Evolutionary conservation across 37 sponge, comb jelly and placozoan species (phyloP).

Genomic region (Chondrilla cf. caribensis): DNA sequence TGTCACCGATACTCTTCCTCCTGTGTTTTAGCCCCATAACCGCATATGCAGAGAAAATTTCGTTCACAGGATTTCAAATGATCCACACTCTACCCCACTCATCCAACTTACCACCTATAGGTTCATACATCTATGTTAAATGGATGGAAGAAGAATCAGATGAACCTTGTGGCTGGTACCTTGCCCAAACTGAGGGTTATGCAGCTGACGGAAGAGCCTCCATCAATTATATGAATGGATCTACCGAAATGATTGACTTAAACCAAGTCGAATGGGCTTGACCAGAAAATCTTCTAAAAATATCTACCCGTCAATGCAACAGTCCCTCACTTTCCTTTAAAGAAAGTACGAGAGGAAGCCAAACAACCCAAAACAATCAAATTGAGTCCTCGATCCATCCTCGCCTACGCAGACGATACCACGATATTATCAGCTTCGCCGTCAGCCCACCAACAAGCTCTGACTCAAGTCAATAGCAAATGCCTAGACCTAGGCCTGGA

Average conservation of each 20-base stretch:
- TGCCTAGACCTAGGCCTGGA: no score
- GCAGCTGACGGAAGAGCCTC: no score
- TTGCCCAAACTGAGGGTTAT: no score
- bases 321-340: background rate
- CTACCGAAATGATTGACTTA: background rate
- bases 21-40: background rate
- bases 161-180: background rate
- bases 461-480: slow-evolving; percentile 3
- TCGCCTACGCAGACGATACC: no score
- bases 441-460: slow-evolving; percentile 1
- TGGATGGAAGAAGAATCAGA: no score
- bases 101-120: background rate
- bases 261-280: background rate
- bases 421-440: no score
- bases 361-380: no score
- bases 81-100: background rate
- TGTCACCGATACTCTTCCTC: no score
- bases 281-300: background rate
- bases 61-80: background rate
- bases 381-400: no score
- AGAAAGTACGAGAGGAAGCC: no score
- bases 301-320: background rate
- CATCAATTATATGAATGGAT: no score
- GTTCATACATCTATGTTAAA: background rate
- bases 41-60: background rate